Conservation (phyloP, 2,113 vertebrate species). For the Eudyptes chrysolophus region DNA sequence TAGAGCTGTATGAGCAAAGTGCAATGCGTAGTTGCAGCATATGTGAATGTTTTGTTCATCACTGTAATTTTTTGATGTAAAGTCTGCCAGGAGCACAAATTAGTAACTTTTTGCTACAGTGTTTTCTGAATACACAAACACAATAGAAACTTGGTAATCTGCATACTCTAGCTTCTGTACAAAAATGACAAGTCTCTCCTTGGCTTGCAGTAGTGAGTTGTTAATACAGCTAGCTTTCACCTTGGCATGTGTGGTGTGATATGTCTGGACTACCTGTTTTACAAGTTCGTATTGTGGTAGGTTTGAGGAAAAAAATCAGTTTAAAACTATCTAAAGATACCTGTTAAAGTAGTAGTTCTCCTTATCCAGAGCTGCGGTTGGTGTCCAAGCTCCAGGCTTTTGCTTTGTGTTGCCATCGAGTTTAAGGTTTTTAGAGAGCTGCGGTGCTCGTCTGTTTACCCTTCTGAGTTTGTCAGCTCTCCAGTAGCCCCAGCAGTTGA, state of each 20-base stretch:
- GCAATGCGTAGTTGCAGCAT: rapidly evolving
- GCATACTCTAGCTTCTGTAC: background rate
- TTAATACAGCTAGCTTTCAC: background rate
- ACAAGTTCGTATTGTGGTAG: background rate
- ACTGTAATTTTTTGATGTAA: background rate
- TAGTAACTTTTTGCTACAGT: background rate
- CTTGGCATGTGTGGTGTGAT: background rate
- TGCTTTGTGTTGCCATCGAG: background rate
- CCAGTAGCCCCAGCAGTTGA: rapidly evolving
- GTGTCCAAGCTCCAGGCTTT: background rate
- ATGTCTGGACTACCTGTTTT: background rate
- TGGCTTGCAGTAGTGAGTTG: background rate
- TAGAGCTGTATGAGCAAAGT: background rate
- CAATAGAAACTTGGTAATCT: background rate
- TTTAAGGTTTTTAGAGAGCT: background rate
- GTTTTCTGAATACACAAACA: rapidly evolving
- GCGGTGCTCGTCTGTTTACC: rapidly evolving
- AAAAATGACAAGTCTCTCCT: background rate
- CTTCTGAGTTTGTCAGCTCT: background rate
- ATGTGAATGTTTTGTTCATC: background rate
- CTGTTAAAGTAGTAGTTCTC: background rate
- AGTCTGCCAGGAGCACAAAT: background rate
- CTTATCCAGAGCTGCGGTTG: background rate
- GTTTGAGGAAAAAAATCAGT: background rate
- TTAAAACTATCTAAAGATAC: background rate